Conservation (phyloP, 2,888 invertebrate genomes). For the Nomada lathburiana region DNA sequence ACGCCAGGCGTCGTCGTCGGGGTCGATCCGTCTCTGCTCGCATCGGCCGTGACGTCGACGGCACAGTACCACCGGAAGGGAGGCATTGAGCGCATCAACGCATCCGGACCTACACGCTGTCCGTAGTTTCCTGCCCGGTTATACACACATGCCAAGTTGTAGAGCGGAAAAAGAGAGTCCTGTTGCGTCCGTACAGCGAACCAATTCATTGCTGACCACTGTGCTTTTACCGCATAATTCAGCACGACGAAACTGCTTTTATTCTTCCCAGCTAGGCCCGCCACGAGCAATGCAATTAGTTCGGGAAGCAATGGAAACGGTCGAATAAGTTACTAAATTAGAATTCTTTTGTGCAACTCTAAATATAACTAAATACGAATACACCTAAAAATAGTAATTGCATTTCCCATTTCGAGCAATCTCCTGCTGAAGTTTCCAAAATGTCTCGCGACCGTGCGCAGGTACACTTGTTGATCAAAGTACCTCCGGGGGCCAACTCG, state of each 20-base stretch:
- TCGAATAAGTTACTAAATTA: neutral
- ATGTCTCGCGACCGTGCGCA: too few relatives aligned
- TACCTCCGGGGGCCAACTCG: neutral
- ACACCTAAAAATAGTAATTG: neutral
- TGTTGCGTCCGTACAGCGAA: neutral
- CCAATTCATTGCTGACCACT: neutral
- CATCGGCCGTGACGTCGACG: slow-evolving; percentile 38
- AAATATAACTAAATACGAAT: neutral
- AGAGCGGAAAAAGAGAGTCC: slow-evolving; percentile 67
- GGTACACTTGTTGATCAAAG: neutral
- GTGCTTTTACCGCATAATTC: slow-evolving; percentile 8
- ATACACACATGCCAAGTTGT: slow-evolving; percentile 56
- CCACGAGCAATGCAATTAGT: neutral
- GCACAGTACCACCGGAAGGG: slow-evolving; percentile 73
- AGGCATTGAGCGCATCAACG: slow-evolving; percentile 77
- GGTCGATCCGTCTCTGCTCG: slow-evolving; percentile 4
- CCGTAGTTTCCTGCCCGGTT: slow-evolving; percentile 75
- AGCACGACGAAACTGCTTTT: neutral
- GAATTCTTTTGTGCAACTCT: neutral
- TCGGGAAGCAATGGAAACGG: neutral
- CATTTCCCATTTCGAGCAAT: too few relatives aligned
- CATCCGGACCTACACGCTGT: slow-evolving; percentile 75
- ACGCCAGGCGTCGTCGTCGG: slow-evolving; percentile 45
- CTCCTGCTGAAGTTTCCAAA: too few relatives aligned
- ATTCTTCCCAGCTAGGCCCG: neutral